Evolutionary conservation across 2,888 invertebrate genomes (phyloP).

Genomic region (Thyatira batis): DNA sequence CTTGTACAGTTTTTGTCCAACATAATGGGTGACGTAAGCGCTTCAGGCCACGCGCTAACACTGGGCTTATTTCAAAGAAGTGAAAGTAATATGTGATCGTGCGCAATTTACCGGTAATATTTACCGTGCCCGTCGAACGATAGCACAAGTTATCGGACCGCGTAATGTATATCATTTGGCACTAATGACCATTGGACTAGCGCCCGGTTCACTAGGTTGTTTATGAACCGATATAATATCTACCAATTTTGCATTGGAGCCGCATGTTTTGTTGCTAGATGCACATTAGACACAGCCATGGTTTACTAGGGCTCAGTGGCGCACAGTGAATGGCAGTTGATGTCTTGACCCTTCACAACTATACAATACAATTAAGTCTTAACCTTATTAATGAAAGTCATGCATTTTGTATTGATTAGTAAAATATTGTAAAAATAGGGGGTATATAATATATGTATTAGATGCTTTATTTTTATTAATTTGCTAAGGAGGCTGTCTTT

Average conservation of each 20-base stretch:
- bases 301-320: not conserved
- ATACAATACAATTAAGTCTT: no score
- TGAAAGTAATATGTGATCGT: constrained; percentile 31
- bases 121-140: constrained; percentile 14
- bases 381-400: no score
- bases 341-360: no score
- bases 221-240: not conserved
- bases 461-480: no score
- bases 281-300: not conserved
- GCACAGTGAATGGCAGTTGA: no score
- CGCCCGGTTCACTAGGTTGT: not conserved
- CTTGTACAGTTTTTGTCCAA: constrained; percentile 49
- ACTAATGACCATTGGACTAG: not conserved
- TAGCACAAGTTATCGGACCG: constrained; percentile 3
- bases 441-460: no score
- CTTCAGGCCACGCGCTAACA: constrained; percentile 14
- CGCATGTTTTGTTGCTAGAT: not conserved
- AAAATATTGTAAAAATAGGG: not conserved
- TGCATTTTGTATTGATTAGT: not conserved
- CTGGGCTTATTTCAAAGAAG: constrained; percentile 14
- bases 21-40: constrained; percentile 39
- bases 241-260: not conserved
- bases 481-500: no score
- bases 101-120: constrained; percentile 26
- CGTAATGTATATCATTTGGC: constrained; percentile 3